Conservation (phyloP, 2,888 invertebrate species). For the Watsonalla binaria region DNA sequence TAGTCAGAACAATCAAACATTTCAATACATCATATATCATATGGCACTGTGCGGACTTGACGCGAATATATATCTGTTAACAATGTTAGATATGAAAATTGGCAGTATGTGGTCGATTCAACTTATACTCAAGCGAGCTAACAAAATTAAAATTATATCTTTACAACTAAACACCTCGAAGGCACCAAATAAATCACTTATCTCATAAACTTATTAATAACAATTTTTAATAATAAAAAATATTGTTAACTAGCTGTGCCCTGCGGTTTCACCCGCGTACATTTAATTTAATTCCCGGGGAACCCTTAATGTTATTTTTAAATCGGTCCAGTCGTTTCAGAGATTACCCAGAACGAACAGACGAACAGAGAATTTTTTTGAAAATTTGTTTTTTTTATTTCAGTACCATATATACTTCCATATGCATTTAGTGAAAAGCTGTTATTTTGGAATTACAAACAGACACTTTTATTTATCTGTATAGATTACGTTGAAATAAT, state of each 20-base stretch:
- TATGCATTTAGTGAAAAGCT: too few relatives aligned
- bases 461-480: too few relatives aligned
- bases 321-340: too few relatives aligned
- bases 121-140: conserved; percentile 5
- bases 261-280: too few relatives aligned
- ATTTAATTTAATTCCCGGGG: too few relatives aligned
- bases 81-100: conserved; percentile 33
- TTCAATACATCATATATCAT: conserved; percentile 22
- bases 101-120: conserved; percentile 40
- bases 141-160: not conserved
- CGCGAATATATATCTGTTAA: conserved; percentile 10
- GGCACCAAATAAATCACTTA: not conserved
- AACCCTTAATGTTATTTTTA: too few relatives aligned
- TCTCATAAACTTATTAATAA: not conserved
- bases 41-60: conserved; percentile 55
- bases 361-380: too few relatives aligned
- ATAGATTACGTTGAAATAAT: not conserved
- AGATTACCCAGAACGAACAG: too few relatives aligned
- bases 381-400: too few relatives aligned
- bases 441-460: too few relatives aligned
- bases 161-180: not conserved
- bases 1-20: conserved; percentile 3
- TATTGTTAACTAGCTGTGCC: not conserved
- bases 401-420: too few relatives aligned
- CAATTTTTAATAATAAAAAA: not conserved